Evolutionary conservation across 2,797 vertebrate genomes (phyloP).

Genomic region (Centropyge bicolor): DNA sequence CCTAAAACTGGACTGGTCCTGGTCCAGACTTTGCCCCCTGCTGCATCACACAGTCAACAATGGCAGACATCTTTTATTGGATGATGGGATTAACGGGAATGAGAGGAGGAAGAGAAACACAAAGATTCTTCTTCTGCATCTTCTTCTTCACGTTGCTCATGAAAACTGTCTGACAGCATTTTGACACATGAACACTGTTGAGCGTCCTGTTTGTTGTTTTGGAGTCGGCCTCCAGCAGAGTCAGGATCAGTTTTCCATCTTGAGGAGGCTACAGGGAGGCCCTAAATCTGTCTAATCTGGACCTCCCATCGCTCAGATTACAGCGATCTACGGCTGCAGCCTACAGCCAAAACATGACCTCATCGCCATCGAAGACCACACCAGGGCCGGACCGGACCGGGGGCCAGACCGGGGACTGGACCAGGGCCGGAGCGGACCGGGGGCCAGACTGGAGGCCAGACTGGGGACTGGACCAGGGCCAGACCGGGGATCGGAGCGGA

Average conservation of each 20-base stretch:
- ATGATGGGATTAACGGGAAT: slow-evolving; percentile 58
- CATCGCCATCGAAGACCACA: background rate
- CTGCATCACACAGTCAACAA: slow-evolving; percentile 25
- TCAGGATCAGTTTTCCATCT: slow-evolving; percentile 11
- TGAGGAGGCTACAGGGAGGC: slow-evolving; percentile 6
- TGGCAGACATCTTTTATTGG: slow-evolving; percentile 66
- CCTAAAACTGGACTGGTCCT: slow-evolving; percentile 19
- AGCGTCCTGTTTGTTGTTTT: background rate
- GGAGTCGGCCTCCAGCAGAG: background rate
- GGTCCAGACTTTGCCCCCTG: slow-evolving; percentile 16
- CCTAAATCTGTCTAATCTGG: slow-evolving; percentile 70
- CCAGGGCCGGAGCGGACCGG: no score
- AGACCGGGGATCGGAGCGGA: no score
- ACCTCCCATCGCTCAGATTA: slow-evolving; percentile 66
- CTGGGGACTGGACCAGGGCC: no score
- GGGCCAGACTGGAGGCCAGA: no score
- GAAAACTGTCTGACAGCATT: fast-evolving
- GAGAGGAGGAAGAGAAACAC: background rate
- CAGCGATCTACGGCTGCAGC: background rate
- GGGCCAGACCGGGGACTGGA: no score
- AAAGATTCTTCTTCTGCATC: background rate
- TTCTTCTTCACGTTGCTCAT: fast-evolving
- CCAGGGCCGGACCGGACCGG: background rate
- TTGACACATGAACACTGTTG: background rate
- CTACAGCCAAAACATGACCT: background rate